Percentiles rank a stretch among this genome's conserved stretches.
Conservation (phyloP, 2,888 invertebrate species). For the Acanthosepion lycidas region DNA sequence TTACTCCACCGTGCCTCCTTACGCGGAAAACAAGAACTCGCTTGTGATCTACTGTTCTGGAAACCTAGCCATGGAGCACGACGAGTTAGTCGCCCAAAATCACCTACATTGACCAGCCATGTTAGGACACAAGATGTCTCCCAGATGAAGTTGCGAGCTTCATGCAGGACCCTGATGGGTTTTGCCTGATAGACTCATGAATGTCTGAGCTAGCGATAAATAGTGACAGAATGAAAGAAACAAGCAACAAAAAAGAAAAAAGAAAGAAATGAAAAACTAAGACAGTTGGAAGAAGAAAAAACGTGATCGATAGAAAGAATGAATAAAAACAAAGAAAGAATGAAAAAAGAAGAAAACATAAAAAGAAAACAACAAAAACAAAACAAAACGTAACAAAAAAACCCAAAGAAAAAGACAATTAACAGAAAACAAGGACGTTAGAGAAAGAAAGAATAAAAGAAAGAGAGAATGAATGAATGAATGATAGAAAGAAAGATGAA, state of each 20-base stretch:
- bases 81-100: no score
- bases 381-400: background rate
- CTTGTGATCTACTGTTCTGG: no score
- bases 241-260: background rate
- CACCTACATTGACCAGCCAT: no score
- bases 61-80: no score
- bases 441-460: background rate
- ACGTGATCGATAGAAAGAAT: background rate
- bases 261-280: background rate
- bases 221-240: background rate
- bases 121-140: no score
- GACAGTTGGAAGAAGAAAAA: background rate
- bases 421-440: background rate
- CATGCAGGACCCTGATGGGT: no score
- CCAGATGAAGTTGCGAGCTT: no score
- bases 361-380: background rate
- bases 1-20: no score
- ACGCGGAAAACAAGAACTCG: no score
- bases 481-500: background rate
- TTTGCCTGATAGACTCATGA: no score
- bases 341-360: background rate
- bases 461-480: no score
- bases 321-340: background rate
- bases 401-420: background rate
- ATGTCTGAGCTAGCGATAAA: background rate